Evolutionary conservation across 2,888 invertebrate genomes (phyloP).

Genomic region (Diarsia brunnea): DNA sequence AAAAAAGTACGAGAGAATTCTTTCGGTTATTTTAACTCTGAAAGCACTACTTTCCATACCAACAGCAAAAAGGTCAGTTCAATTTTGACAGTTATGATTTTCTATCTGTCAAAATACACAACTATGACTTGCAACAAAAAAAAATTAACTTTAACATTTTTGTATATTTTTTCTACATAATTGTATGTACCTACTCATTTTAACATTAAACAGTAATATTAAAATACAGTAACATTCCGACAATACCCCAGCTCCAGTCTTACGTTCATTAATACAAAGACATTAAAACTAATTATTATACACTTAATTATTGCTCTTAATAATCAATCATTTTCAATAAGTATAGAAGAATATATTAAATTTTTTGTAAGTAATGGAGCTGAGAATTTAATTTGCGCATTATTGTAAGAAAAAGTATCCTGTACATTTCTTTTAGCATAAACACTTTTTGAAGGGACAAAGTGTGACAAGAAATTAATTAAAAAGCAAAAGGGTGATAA

Average conservation of each 20-base stretch:
- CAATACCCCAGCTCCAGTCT: conserved; percentile 61
- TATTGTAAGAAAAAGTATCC: not conserved
- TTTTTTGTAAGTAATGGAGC: not conserved
- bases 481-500: not conserved
- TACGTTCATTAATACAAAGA: conserved; percentile 55
- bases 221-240: conserved; percentile 51
- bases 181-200: not conserved
- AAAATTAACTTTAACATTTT: not conserved
- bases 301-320: conserved; percentile 48
- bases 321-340: conserved; percentile 72
- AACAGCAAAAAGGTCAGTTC: not conserved
- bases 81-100: not conserved
- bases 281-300: conserved; percentile 26
- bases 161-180: not conserved
- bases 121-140: not conserved
- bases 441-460: not conserved
- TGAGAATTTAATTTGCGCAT: not conserved
- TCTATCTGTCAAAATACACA: no score
- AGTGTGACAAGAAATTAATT: not conserved
- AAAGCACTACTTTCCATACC: no score
- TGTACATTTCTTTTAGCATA: not conserved
- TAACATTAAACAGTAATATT: conserved; percentile 10
- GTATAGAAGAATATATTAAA: not conserved
- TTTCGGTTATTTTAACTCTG: not conserved
- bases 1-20: no score